phyloP scores from a whole-genome alignment of 2,888 invertebrate species.

The Leptinotarsa juncta region DNA sequence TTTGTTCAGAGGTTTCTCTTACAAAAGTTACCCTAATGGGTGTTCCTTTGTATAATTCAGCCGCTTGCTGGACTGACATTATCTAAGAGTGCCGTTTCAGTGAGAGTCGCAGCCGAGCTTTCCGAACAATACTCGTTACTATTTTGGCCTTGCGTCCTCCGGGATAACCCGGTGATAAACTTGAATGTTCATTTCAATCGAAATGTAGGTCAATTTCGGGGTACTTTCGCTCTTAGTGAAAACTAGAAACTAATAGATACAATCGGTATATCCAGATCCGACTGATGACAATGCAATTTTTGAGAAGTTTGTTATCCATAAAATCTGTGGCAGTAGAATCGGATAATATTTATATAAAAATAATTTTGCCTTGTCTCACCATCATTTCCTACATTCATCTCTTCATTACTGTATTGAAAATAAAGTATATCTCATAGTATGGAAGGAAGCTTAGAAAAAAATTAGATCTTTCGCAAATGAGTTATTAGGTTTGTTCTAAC shows the following conservation, averaged over 20 bases:
- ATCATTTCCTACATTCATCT: no score
- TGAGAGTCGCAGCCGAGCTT: neutral
- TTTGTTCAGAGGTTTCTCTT: slow-evolving; percentile 10
- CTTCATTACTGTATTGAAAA: no score
- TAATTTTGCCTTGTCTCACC: no score
- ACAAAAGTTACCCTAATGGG: slow-evolving; percentile 14
- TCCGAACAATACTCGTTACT: slow-evolving; percentile 17
- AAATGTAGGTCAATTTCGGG: slow-evolving; percentile 13
- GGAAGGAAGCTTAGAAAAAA: no score
- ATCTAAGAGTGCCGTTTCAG: neutral
- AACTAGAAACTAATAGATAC: neutral
- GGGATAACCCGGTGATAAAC: slow-evolving; percentile 12
- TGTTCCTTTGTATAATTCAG: slow-evolving; percentile 18
- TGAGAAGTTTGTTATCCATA: neutral
- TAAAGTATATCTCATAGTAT: no score
- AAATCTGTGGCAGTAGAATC: no score
- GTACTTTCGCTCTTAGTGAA: slow-evolving; percentile 11
- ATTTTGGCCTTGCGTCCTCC: slow-evolving; percentile 1
- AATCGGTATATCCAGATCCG: neutral
- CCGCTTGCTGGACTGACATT: slow-evolving; percentile 16
- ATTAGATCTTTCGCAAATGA: no score
- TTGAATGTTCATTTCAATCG: slow-evolving; percentile 16
- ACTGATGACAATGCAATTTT: neutral
- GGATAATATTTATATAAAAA: no score
- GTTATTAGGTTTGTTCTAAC: no score